These are phyloP conservation scores for Neoaliturus tenellus DNA, from an alignment of 2,888 invertebrate genomes.

Conservation along the genomic window DNA sequence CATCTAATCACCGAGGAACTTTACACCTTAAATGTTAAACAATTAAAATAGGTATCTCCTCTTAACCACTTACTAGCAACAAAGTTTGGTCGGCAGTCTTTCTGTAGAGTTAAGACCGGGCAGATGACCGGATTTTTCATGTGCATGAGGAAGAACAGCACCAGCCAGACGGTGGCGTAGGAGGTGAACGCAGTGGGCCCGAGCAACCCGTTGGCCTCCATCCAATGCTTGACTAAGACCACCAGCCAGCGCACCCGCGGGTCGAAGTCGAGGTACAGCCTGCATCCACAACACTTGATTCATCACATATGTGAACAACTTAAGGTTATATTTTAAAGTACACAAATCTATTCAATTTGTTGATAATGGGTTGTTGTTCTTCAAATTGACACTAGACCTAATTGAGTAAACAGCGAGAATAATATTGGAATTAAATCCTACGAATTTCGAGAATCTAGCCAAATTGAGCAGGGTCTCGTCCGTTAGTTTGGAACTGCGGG, in stretches of 20 bases:
- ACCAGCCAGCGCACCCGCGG: conserved; percentile 63
- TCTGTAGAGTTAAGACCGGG: conserved; percentile 57
- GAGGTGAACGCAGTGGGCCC: conserved; percentile 63
- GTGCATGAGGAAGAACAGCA: conserved; percentile 65
- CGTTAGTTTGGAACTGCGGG: too few relatives aligned
- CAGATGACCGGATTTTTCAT: conserved; percentile 59
- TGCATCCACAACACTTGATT: conserved; percentile 42
- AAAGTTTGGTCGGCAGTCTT: not conserved
- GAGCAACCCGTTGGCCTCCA: conserved; percentile 61
- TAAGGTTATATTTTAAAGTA: too few relatives aligned
- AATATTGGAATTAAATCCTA: too few relatives aligned
- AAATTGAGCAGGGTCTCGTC: too few relatives aligned
- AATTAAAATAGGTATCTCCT: too few relatives aligned
- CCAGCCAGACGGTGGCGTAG: conserved; percentile 64
- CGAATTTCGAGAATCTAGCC: too few relatives aligned
- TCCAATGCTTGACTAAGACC: conserved; percentile 64
- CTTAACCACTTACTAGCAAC: conserved; percentile 4
- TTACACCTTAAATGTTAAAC: too few relatives aligned
- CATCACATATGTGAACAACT: too few relatives aligned
- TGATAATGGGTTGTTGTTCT: not conserved
- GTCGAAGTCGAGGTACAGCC: conserved; percentile 62
- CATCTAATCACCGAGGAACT: too few relatives aligned
- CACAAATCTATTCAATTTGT: too few relatives aligned
- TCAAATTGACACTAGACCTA: not conserved
- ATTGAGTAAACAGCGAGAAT: too few relatives aligned